A percentile compares a stretch with the other conserved stretches of the same genome.
Evolutionary conservation across 2,888 invertebrate genomes (phyloP).

Genomic region (Polyommatus icarus): DNA sequence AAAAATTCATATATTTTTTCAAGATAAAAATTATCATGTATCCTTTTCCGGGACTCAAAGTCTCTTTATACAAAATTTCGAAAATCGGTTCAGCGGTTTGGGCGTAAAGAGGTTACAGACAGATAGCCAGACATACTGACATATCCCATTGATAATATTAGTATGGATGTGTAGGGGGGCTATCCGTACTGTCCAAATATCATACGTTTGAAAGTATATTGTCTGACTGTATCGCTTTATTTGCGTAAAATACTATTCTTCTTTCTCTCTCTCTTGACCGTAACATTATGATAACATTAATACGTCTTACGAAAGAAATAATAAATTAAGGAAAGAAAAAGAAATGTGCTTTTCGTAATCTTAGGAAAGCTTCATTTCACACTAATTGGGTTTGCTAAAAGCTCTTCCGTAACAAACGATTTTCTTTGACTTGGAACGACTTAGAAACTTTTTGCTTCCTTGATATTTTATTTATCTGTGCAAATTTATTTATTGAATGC

Average conservation of each 20-base stretch:
- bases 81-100: no score
- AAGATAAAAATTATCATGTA: no score
- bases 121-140: no score
- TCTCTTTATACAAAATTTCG: no score
- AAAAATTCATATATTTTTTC: no score
- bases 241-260: not conserved
- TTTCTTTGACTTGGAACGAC: slow-evolving; percentile 33
- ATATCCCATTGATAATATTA: no score
- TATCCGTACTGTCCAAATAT: no score
- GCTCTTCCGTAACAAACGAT: slow-evolving; percentile 44
- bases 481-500: not conserved
- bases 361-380: slow-evolving; percentile 45
- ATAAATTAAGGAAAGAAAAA: slow-evolving; percentile 43
- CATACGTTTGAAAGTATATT: not conserved
- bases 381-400: slow-evolving; percentile 49
- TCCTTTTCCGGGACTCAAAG: no score
- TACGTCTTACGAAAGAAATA: slow-evolving; percentile 33
- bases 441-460: slow-evolving; percentile 10
- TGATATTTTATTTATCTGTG: not conserved
- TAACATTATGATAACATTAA: not conserved
- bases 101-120: no score
- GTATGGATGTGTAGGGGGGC: no score
- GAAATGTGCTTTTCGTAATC: slow-evolving; percentile 46
- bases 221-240: not conserved
- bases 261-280: not conserved